phyloP scores from a whole-genome alignment of 2,113 vertebrate species.

The Uropsilus gracilis region DNA sequence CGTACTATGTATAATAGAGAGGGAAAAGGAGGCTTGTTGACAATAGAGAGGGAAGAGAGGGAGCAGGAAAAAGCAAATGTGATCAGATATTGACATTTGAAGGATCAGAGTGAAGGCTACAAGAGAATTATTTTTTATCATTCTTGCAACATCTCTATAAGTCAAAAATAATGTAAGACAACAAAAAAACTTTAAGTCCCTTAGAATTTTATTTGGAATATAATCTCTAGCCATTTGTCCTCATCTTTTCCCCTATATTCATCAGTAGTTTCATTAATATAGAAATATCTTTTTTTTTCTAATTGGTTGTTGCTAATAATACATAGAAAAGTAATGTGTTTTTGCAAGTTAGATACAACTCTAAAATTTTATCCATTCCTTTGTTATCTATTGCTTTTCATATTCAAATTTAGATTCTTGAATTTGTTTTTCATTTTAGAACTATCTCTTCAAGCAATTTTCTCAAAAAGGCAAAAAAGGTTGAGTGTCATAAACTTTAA shows the following conservation, averaged over 20 bases:
- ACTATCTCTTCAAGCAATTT: slow-evolving; percentile 21
- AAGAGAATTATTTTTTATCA: neutral
- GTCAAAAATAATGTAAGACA: slow-evolving; percentile 2
- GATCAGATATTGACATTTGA: neutral
- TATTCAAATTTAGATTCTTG: neutral
- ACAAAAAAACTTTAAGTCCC: neutral
- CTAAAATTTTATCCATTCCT: neutral
- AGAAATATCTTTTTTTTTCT: neutral
- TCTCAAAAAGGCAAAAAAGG: slow-evolving; percentile 18
- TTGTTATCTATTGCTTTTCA: slow-evolving; percentile 5
- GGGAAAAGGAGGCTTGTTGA: neutral
- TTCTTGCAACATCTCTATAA: neutral
- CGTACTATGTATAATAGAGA: neutral
- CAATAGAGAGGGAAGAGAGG: neutral
- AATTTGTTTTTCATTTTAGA: neutral
- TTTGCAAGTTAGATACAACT: neutral
- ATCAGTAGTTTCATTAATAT: neutral
- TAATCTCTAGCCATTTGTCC: slow-evolving; percentile 10
- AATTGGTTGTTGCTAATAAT: neutral
- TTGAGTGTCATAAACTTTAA: neutral
- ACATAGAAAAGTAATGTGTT: neutral
- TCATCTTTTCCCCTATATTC: neutral
- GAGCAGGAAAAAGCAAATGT: slow-evolving; percentile 9
- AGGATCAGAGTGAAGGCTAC: neutral
- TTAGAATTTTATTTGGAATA: neutral